Percentiles rank a stretch among this genome's conserved stretches.
phyloP scores from a whole-genome alignment of 2,888 invertebrate species.

The Erebia epiphron region DNA sequence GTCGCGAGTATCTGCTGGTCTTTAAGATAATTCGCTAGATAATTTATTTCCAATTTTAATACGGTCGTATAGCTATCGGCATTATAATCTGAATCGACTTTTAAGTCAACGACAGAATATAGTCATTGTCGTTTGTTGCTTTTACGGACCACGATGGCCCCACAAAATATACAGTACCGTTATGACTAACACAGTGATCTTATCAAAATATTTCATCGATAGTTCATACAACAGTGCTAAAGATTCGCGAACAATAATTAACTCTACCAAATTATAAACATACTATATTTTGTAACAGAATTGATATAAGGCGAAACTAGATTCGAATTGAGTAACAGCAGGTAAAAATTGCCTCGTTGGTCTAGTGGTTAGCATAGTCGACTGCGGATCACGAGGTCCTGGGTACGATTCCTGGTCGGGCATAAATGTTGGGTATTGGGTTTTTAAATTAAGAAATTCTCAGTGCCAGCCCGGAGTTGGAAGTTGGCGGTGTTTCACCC shows the following conservation, averaged over 20 bases:
- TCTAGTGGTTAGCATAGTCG: too few relatives aligned
- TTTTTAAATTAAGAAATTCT: too few relatives aligned
- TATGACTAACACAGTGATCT: constrained; percentile 22
- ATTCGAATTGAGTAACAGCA: too few relatives aligned
- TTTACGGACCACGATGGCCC: background rate
- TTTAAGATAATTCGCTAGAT: background rate
- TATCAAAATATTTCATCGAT: constrained; percentile 33
- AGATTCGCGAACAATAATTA: constrained; percentile 20
- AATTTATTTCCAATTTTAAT: background rate
- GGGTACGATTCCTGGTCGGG: too few relatives aligned
- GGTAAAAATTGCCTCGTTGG: too few relatives aligned
- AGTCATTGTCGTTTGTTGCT: constrained; percentile 5
- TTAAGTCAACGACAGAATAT: background rate
- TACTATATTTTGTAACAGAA: background rate
- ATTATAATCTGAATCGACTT: background rate
- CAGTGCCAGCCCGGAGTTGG: too few relatives aligned
- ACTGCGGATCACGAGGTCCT: too few relatives aligned
- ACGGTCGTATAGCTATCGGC: background rate
- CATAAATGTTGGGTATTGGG: too few relatives aligned
- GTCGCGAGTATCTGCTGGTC: too few relatives aligned
- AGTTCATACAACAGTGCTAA: constrained; percentile 26
- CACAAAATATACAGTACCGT: constrained; percentile 22
- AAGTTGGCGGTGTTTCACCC: too few relatives aligned
- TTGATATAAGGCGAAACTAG: too few relatives aligned
- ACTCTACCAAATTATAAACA: background rate